Conservation (phyloP, 2,113 vertebrate species). For the Phylloscopus trochilus region DNA sequence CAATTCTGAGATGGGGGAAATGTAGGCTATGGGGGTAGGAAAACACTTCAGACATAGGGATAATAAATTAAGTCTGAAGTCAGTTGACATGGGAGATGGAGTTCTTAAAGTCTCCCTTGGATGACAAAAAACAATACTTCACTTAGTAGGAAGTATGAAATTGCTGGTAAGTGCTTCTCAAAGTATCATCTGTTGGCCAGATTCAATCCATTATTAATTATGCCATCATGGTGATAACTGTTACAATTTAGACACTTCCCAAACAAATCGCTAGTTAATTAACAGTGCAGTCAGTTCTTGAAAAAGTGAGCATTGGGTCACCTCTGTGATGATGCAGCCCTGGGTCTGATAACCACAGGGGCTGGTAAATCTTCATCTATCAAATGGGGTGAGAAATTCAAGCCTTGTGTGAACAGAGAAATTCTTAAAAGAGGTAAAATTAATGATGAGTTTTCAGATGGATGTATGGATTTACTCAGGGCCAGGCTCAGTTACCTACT, state of each 20-base stretch:
- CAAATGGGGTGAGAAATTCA: background rate
- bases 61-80: background rate
- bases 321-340: background rate
- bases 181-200: background rate
- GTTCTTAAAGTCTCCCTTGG: background rate
- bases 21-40: background rate
- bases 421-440: background rate
- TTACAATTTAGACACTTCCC: background rate
- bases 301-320: background rate
- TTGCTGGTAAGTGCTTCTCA: background rate
- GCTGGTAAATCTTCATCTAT: background rate
- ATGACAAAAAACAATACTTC: background rate
- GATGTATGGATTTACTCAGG: background rate
- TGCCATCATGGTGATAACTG: background rate
- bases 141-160: background rate
- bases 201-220: conserved; percentile 28
- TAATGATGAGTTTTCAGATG: background rate
- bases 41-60: background rate
- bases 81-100: background rate
- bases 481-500: background rate
- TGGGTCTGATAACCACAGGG: background rate
- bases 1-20: background rate
- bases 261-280: background rate
- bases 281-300: background rate
- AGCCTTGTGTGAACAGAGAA: background rate